Conservation (phyloP, 2,113 vertebrate genomes). For the Indri indri region DNA sequence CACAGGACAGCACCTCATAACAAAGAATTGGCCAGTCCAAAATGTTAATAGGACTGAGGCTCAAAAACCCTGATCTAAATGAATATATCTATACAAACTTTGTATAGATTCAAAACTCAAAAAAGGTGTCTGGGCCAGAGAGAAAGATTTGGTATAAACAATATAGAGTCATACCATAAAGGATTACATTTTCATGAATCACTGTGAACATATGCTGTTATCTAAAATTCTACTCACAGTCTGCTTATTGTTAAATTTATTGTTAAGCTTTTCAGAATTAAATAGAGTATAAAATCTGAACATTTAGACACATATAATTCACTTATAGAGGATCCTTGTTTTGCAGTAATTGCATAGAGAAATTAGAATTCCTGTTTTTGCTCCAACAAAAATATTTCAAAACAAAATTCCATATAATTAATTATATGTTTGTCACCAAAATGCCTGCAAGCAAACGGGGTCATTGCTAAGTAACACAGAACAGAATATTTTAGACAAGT, state of each 20-base stretch:
- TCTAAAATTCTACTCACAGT: conserved; percentile 22
- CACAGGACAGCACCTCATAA: background rate
- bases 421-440: conserved; percentile 55
- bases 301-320: conserved; percentile 60
- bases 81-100: background rate
- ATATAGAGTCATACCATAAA: background rate
- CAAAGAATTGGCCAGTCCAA: background rate
- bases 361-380: conserved; percentile 47
- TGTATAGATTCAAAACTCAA: background rate
- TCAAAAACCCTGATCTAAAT: background rate
- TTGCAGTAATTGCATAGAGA: conserved; percentile 56
- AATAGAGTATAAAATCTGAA: conserved; percentile 66
- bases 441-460: conserved; percentile 45
- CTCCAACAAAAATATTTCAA: conserved; percentile 63
- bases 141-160: conserved; percentile 24
- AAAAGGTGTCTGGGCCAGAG: background rate
- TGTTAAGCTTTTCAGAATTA: conserved; percentile 72
- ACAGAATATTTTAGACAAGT: conserved; percentile 48
- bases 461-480: conserved; percentile 52
- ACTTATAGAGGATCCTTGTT: conserved; percentile 62
- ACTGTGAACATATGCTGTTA: conserved; percentile 54
- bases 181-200: background rate
- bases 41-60: background rate
- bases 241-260: conserved; percentile 61
- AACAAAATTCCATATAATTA: conserved; percentile 58